These are phyloP conservation scores for Aldrovandia affinis DNA, from an alignment of 2,797 vertebrate genomes.

Conservation along the genomic window DNA sequence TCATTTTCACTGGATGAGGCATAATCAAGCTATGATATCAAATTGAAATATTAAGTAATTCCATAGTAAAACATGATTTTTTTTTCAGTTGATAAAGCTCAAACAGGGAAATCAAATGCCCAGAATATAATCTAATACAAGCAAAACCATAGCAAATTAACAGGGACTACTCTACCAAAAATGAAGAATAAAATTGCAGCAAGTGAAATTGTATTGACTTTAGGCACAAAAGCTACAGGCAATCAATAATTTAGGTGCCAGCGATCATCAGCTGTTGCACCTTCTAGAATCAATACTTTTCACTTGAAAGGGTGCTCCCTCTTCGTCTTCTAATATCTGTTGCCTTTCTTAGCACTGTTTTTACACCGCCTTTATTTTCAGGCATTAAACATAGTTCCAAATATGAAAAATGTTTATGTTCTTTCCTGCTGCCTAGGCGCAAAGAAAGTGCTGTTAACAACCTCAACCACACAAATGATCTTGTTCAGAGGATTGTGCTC, in stretches of 20 bases:
- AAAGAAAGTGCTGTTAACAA: conserved; percentile 76
- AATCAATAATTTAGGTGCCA: neutral
- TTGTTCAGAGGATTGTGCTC: conserved; percentile 76
- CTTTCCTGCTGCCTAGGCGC: conserved; percentile 69
- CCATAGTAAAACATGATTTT: no score
- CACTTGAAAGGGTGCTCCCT: neutral
- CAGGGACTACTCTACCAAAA: no score
- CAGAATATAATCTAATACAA: no score
- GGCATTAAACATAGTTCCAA: neutral
- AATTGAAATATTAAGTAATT: no score
- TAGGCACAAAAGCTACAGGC: no score
- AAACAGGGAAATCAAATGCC: no score
- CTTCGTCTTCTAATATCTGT: neutral
- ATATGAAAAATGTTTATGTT: neutral
- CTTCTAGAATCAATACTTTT: neutral
- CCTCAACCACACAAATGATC: conserved; percentile 60
- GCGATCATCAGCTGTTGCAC: neutral
- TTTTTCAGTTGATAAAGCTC: no score
- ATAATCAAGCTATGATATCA: no score
- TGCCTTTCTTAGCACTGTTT: neutral
- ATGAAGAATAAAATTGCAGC: no score
- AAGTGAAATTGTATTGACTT: no score
- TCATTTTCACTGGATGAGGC: neutral
- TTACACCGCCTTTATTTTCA: neutral
- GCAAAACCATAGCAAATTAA: no score